Evolutionary conservation across 2,797 vertebrate genomes (phyloP).

Genomic region (Mormyrus proboscirostris): DNA sequence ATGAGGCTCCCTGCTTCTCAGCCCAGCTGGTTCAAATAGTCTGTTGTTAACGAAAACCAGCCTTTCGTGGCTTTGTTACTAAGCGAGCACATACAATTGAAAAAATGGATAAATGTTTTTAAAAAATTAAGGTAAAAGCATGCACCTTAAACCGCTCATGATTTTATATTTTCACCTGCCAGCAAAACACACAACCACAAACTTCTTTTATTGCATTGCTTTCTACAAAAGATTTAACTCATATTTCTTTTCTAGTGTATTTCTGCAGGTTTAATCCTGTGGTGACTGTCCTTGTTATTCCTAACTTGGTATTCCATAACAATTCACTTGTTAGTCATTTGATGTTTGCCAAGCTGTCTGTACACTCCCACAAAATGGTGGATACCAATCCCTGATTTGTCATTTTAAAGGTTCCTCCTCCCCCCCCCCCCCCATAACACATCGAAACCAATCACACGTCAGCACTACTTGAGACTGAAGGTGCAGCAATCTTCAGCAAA

Average conservation of each 20-base stretch:
- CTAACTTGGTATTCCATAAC: background rate
- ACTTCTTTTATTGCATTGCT: background rate
- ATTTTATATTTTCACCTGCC: background rate
- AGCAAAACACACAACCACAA: background rate
- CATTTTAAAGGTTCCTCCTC: background rate
- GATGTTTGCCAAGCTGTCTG: background rate
- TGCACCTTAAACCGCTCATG: background rate
- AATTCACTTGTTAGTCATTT: background rate
- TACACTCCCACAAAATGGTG: background rate
- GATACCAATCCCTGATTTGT: background rate
- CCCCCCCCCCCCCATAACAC: background rate
- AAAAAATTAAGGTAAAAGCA: background rate
- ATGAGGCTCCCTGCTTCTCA: background rate
- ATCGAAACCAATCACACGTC: background rate
- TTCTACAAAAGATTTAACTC: background rate
- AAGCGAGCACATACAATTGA: background rate
- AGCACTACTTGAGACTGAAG: background rate
- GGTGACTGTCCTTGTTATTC: background rate
- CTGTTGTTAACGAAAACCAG: constrained; percentile 4
- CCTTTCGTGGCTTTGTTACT: background rate
- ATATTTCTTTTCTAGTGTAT: background rate
- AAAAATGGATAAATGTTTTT: background rate
- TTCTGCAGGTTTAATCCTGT: background rate
- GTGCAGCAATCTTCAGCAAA: background rate
- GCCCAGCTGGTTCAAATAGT: constrained; percentile 10